Evolutionary conservation across 1,140 invertebrate genomes (phyloP).

Genomic region (Procambarus virginalis): DNA sequence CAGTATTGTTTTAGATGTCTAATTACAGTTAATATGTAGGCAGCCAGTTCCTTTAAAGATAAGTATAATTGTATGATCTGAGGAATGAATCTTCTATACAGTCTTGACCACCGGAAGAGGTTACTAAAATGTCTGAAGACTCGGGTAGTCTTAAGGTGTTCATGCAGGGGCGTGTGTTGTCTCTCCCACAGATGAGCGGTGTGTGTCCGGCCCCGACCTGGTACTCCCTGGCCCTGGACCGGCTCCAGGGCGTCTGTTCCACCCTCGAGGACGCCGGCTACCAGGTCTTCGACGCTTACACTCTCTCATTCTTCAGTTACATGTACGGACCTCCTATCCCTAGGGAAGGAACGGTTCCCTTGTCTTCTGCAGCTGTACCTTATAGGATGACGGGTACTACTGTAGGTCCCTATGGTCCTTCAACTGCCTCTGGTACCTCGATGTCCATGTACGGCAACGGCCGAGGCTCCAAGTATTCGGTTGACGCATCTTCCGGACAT

Average conservation of each 20-base stretch:
- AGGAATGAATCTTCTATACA: too few species aligned
- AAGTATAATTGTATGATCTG: too few species aligned
- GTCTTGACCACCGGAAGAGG: too few species aligned
- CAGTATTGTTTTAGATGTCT: too few species aligned
- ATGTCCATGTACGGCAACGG: conserved; percentile 10
- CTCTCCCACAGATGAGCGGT: too few species aligned
- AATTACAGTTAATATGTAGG: too few species aligned
- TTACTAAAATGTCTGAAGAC: too few species aligned
- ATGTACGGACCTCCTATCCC: not conserved
- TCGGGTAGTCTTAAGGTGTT: not conserved
- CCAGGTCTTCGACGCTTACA: conserved; percentile 14
- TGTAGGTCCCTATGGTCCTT: not conserved
- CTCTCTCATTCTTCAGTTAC: not conserved
- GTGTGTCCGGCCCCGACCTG: too few species aligned
- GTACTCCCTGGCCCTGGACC: too few species aligned
- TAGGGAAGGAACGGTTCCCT: conserved; percentile 14
- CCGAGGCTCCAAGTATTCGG: not conserved
- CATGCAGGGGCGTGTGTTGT: too few species aligned
- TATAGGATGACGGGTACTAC: conserved; percentile 3
- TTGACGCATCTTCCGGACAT: not conserved
- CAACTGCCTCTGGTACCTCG: not conserved
- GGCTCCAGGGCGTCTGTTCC: too few species aligned
- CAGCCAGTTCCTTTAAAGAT: too few species aligned
- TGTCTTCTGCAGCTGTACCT: not conserved
- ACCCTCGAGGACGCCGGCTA: conserved; percentile 55